These are phyloP conservation scores for Alviniconcha marisindica DNA, from an alignment of 1,140 invertebrate species.

Conservation along the genomic window DNA sequence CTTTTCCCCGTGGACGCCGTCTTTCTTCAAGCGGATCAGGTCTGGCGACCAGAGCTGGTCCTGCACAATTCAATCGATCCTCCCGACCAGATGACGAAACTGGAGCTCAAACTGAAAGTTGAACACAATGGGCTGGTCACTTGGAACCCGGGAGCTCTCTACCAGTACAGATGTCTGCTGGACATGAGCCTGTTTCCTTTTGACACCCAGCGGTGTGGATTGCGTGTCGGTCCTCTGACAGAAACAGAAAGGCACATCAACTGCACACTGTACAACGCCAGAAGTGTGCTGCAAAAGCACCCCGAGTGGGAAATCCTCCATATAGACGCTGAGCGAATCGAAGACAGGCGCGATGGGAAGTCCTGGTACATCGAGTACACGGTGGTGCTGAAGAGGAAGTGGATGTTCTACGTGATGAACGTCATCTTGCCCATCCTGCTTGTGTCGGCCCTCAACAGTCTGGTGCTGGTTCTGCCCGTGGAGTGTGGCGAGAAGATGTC, in stretches of 20 bases:
- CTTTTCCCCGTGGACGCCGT: neutral
- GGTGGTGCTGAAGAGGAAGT: constrained; percentile 33
- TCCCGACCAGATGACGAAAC: neutral
- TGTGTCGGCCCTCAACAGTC: constrained; percentile 42
- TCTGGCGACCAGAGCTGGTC: constrained; percentile 24
- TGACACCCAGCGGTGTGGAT: constrained; percentile 95
- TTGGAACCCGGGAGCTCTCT: constrained; percentile 7
- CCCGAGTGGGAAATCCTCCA: neutral
- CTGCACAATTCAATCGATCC: neutral
- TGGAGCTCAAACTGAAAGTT: neutral
- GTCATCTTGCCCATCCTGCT: constrained; percentile 43
- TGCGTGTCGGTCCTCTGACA: no score
- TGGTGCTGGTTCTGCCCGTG: constrained; percentile 47
- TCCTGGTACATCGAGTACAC: constrained; percentile 18
- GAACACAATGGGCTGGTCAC: neutral
- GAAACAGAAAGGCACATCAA: neutral
- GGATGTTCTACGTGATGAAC: constrained; percentile 33
- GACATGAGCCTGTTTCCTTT: constrained; percentile 86
- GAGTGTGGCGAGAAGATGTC: constrained; percentile 50
- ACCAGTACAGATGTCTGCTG: constrained; percentile 83
- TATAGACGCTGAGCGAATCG: neutral
- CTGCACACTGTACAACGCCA: neutral
- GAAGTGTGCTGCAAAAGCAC: neutral
- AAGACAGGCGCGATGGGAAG: no score
- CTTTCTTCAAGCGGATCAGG: neutral